Percentiles rank a stretch among this genome's conserved stretches.
Conservation (phyloP, 1,140 invertebrate species). For the Phortica variegata region DNA sequence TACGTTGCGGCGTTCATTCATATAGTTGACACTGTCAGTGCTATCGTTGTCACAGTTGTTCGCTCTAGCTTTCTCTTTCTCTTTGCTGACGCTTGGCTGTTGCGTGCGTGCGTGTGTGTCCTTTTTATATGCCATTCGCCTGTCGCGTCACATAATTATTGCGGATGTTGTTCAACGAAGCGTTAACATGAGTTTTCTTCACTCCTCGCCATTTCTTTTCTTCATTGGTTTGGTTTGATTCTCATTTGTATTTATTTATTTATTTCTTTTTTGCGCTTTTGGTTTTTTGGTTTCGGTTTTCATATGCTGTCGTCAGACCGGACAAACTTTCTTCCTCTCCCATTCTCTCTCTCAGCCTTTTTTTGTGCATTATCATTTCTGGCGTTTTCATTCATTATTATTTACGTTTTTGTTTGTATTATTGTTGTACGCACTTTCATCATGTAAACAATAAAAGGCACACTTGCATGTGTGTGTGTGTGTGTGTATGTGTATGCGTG, state of each 20-base stretch:
- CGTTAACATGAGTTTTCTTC: conserved; percentile 48
- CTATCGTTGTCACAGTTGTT: conserved; percentile 1
- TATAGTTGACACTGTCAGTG: background rate
- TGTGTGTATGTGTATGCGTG: too few relatives aligned
- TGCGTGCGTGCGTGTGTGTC: conserved; percentile 10
- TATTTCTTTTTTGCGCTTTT: background rate
- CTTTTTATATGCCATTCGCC: conserved; percentile 42
- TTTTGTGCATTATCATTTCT: conserved; percentile 51
- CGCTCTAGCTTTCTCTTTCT: background rate
- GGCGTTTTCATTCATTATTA: conserved; percentile 49
- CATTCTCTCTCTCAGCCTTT: conserved; percentile 18
- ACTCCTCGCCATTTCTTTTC: conserved; percentile 19
- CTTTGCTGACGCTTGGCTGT: conserved; percentile 1
- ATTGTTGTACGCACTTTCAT: conserved; percentile 42
- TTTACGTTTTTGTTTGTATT: conserved; percentile 54
- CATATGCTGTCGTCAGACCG: background rate
- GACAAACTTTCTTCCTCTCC: background rate
- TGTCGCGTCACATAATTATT: conserved; percentile 54
- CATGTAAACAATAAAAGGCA: conserved; percentile 37
- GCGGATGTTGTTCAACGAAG: conserved; percentile 49
- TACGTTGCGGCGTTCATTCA: too few relatives aligned
- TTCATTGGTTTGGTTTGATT: conserved; percentile 7
- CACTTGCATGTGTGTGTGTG: too few relatives aligned
- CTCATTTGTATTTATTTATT: background rate
- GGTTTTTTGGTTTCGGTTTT: background rate